A percentile compares a stretch with the other conserved stretches of the same genome.
phyloP scores from a whole-genome alignment of 1,140 invertebrate genomes.

The Elymnias hypermnestra region DNA sequence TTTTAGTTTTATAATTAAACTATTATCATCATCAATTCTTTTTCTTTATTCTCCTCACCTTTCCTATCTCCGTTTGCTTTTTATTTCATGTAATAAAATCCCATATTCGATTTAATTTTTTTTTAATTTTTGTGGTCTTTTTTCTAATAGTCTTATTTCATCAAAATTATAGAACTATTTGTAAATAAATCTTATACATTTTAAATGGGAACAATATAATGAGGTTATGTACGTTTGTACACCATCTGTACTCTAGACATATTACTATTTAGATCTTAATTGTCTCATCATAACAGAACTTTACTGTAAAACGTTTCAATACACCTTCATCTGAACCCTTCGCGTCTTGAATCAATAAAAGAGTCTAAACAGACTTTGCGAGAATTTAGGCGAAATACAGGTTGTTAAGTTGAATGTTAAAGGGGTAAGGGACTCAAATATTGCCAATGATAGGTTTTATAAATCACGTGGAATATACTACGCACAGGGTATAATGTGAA shows the following conservation, averaged over 20 bases:
- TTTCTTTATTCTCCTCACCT: constrained; percentile 50
- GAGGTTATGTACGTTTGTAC: constrained; percentile 66
- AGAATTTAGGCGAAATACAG: constrained; percentile 52
- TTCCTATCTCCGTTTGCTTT: constrained; percentile 39
- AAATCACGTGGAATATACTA: constrained; percentile 57
- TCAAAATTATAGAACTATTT: constrained; percentile 52
- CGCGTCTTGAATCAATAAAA: constrained; percentile 28
- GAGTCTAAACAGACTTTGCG: constrained; percentile 25
- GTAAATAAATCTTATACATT: constrained; percentile 72
- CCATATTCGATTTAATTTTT: background rate
- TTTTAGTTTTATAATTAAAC: constrained; percentile 75
- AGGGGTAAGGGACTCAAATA: constrained; percentile 66
- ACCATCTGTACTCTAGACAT: constrained; percentile 70
- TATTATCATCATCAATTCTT: constrained; percentile 69
- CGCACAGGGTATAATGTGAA: constrained; percentile 71
- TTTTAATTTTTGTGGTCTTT: constrained; percentile 13
- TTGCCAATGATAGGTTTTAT: constrained; percentile 62
- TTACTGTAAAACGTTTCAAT: constrained; percentile 48
- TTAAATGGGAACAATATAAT: constrained; percentile 73
- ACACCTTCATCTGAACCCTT: constrained; percentile 37
- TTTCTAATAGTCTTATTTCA: constrained; percentile 18
- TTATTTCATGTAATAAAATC: background rate
- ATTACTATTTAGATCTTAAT: constrained; percentile 61
- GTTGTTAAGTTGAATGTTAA: constrained; percentile 56
- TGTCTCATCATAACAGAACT: constrained; percentile 45